phyloP scores from a whole-genome alignment of 1,140 invertebrate genomes.

The Artemia franciscana region DNA sequence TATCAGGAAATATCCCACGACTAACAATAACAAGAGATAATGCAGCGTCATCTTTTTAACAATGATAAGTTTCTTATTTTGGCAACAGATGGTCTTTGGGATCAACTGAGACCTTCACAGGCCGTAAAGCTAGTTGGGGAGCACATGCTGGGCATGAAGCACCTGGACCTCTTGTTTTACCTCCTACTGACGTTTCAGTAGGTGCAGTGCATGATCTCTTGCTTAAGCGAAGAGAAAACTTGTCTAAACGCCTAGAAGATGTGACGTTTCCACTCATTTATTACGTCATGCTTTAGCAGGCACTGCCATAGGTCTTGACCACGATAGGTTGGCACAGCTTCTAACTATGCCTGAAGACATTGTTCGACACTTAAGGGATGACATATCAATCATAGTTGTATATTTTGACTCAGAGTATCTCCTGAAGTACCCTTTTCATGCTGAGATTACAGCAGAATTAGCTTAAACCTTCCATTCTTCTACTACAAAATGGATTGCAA shows the following conservation, averaged over 20 bases:
- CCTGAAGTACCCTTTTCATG: not conserved
- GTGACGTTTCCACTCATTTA: conserved; percentile 73
- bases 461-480: too few relatives aligned
- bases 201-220: conserved; percentile 51
- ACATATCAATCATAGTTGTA: conserved; percentile 67
- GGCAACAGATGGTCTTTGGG: conserved; percentile 93
- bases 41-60: conserved; percentile 54
- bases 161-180: conserved; percentile 46
- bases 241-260: conserved; percentile 49
- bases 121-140: conserved; percentile 55
- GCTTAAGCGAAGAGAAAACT: conserved; percentile 38
- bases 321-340: conserved; percentile 59
- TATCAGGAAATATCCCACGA: too few relatives aligned
- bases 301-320: conserved; percentile 67
- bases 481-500: too few relatives aligned
- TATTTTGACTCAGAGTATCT: conserved; percentile 72
- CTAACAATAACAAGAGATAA: conserved; percentile 54
- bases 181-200: conserved; percentile 42
- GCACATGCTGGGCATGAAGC: conserved; percentile 62
- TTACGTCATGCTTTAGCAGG: conserved; percentile 74
- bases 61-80: conserved; percentile 85
- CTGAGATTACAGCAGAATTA: too few relatives aligned
- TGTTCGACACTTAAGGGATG: conserved; percentile 63
- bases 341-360: conserved; percentile 58
- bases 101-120: conserved; percentile 61